Percentiles rank a stretch among this genome's conserved stretches.
Conservation (phyloP, 2,888 invertebrate genomes). For the Cantharis flavilabris region DNA sequence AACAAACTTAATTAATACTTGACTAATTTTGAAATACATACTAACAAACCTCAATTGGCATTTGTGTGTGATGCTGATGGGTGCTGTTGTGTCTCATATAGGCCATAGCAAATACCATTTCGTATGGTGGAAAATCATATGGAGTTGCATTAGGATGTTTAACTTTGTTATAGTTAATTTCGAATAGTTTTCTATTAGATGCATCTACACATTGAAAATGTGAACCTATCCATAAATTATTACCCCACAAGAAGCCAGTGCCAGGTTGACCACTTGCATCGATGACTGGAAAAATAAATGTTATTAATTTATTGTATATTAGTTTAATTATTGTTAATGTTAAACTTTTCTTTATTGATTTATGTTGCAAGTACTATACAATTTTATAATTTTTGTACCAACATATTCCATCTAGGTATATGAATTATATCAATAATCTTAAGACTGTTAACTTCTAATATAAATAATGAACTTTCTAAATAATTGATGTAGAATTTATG, state of each 20-base stretch:
- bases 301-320: too few species aligned
- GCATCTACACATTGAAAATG: slow-evolving; percentile 58
- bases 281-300: slow-evolving; percentile 52
- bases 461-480: not conserved
- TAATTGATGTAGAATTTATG: not conserved
- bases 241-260: slow-evolving; percentile 62
- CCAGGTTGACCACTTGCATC: slow-evolving; percentile 63
- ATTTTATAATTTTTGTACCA: not conserved
- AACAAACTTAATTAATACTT: slow-evolving; percentile 4
- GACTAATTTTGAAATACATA: not conserved
- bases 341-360: too few species aligned
- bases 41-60: slow-evolving; percentile 53
- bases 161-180: slow-evolving; percentile 40
- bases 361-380: not conserved
- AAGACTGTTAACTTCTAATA: too few species aligned
- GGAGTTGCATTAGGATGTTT: slow-evolving; percentile 44
- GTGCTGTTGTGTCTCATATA: slow-evolving; percentile 55
- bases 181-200: slow-evolving; percentile 41
- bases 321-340: too few species aligned
- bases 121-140: slow-evolving; percentile 54
- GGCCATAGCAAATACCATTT: slow-evolving; percentile 51
- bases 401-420: too few species aligned
- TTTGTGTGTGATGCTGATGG: slow-evolving; percentile 51
- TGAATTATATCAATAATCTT: too few species aligned
- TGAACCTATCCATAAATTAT: slow-evolving; percentile 65